Evolutionary conservation across 2,113 vertebrate species (phyloP).

Genomic region (Vidua macroura): DNA sequence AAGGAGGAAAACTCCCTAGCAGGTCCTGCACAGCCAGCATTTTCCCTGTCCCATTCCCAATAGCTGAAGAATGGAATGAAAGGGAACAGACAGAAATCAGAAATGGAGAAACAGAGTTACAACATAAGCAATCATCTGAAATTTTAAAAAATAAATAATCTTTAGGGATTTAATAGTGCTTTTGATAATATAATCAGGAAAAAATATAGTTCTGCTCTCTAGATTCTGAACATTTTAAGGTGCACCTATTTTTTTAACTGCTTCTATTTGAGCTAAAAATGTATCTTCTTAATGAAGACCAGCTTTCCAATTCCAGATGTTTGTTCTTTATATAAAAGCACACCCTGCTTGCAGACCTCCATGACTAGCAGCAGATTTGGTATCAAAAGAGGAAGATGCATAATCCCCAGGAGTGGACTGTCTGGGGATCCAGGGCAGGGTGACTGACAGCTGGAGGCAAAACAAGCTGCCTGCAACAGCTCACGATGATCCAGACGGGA

Average conservation of each 20-base stretch:
- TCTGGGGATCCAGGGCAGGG: background rate
- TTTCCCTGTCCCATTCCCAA: background rate
- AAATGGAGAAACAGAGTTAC: background rate
- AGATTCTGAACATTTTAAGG: background rate
- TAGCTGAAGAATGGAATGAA: background rate
- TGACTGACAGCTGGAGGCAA: background rate
- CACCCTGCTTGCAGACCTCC: background rate
- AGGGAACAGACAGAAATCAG: background rate
- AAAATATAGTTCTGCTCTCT: background rate
- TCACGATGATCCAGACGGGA: accelerated
- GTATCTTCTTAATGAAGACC: background rate
- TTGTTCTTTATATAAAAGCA: background rate
- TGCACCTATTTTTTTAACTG: background rate
- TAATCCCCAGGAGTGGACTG: background rate
- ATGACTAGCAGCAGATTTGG: background rate
- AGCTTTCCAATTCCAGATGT: background rate
- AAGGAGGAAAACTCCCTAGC: background rate
- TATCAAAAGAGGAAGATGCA: background rate
- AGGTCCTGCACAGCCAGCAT: background rate
- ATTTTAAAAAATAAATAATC: background rate
- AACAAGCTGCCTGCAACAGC: background rate
- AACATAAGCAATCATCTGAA: background rate
- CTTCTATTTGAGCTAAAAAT: background rate
- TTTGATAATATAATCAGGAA: background rate
- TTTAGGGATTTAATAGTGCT: background rate